Base-by-base conservation (phyloP, 2,113 vertebrate species). In the Crotalus helleri region DNA sequence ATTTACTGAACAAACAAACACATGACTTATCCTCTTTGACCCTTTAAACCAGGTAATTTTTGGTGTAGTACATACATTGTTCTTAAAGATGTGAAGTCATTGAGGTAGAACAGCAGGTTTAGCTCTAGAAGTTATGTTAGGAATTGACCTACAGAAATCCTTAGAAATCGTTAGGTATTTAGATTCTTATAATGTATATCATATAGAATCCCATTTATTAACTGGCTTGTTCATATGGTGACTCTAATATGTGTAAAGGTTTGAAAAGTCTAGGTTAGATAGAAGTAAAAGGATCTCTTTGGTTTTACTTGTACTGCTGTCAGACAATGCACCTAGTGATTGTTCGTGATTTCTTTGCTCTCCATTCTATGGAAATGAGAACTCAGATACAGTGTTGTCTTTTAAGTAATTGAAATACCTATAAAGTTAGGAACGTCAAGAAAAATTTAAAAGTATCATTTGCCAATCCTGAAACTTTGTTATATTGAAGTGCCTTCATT, bases 1-100 rank as follows among this genome's bases (percentile, higher is more conserved):
- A 89, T 89, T 91, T 69, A 59, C 64, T 58, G 90, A 87, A 85
- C 29, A 85, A 89, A 85, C n/a, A 69, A 94, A 51, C 93, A 89
- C 26, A 39, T 93, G 86, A 19, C 9, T 81, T 95, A 53, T 88
- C 57, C 91, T 57, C 69, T 89, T 88, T 94, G 53, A 57, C 91
- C 23, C 53, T 91, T 94, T 57, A 89, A 81, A 26, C 24, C 64
- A 26, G 26, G 44, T 29, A 90, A 85, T 26, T 59, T 0, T 1
- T 89, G 93, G 55, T 21, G 91, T 44, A 93, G 2, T 85, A 61
- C 23, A 51, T 5, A 92, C 11, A 2, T n/a, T 13, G 93, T 61
- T 81, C 85, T 54, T 23, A 54, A 90, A 89, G 15, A 46, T 39
- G 3, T n/a, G 88, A 92, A 95, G 91, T 49, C 85, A 94, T 85